phyloP scores from a whole-genome alignment of 2,888 invertebrate species.

The Hofmannophila pseudospretella region DNA sequence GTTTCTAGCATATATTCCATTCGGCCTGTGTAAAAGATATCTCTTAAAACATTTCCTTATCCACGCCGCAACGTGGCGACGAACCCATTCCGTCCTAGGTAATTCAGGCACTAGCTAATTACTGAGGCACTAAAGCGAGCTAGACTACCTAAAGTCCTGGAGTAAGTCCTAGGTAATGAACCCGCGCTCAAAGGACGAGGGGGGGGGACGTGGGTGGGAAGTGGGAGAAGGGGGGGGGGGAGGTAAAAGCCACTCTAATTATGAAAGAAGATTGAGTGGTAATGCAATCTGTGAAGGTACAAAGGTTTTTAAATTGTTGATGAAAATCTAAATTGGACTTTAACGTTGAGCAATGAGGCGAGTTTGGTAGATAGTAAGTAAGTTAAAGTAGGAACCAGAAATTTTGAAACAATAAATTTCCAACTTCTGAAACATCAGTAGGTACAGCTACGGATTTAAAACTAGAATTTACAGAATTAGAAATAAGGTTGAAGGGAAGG shows the following conservation, averaged over 20 bases:
- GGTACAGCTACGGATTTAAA: no score
- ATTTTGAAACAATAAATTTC: no score
- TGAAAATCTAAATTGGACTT: not conserved
- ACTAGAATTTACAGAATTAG: no score
- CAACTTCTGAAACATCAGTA: no score
- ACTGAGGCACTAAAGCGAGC: slow-evolving; percentile 43
- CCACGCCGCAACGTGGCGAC: slow-evolving; percentile 13
- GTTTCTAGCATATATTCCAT: no score
- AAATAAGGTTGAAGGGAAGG: no score
- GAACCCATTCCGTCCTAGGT: slow-evolving; percentile 22
- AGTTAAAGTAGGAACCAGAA: no score
- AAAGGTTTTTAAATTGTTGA: slow-evolving; percentile 1
- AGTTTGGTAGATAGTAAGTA: no score
- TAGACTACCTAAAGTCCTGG: slow-evolving; percentile 50
- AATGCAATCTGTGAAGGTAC: slow-evolving; percentile 26
- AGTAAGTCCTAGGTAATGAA: slow-evolving; percentile 65
- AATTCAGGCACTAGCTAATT: slow-evolving; percentile 37
- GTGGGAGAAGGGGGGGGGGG: slow-evolving; percentile 28
- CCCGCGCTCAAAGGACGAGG: slow-evolving; percentile 41
- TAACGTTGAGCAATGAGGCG: not conserved
- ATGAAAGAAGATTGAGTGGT: slow-evolving; percentile 73
- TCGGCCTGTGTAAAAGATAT: not conserved
- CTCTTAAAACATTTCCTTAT: not conserved
- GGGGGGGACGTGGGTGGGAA: slow-evolving; percentile 13
- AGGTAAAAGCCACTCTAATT: slow-evolving; percentile 69